phyloP scores from a whole-genome alignment of 1,140 invertebrate species.

The Megathymus violae region DNA sequence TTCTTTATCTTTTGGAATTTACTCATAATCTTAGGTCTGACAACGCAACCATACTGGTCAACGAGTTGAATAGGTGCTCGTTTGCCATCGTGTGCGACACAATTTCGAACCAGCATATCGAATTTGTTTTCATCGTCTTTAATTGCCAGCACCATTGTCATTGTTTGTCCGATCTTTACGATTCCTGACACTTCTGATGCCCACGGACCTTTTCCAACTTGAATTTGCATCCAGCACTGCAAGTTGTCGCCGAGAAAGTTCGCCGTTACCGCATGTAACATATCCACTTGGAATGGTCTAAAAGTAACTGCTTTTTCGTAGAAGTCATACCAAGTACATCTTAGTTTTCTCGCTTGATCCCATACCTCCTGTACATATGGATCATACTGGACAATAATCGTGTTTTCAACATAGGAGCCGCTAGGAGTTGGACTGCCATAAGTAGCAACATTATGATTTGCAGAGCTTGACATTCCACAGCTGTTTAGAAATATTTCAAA shows the following conservation, averaged over 20 bases:
- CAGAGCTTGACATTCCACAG: slow-evolving; percentile 95
- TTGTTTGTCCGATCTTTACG: slow-evolving; percentile 97
- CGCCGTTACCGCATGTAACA: slow-evolving; percentile 96
- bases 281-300: slow-evolving; percentile 96
- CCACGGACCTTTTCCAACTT: slow-evolving; percentile 97
- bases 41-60: slow-evolving; percentile 95
- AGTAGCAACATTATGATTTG: slow-evolving; percentile 91
- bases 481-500: slow-evolving; percentile 96
- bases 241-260: slow-evolving; percentile 97
- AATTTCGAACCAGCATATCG: slow-evolving; percentile 97
- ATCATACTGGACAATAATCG: slow-evolving; percentile 97
- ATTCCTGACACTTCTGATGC: slow-evolving; percentile 97
- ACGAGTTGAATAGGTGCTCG: slow-evolving; percentile 96
- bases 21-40: slow-evolving; percentile 96
- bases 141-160: slow-evolving; percentile 97
- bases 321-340: slow-evolving; percentile 97
- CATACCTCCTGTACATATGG: slow-evolving; percentile 96
- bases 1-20: slow-evolving; percentile 98
- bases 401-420: slow-evolving; percentile 97
- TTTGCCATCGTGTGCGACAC: slow-evolving; percentile 97
- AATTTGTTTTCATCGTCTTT: slow-evolving; percentile 98
- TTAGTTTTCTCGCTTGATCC: slow-evolving; percentile 92
- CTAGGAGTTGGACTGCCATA: slow-evolving; percentile 93
- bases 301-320: slow-evolving; percentile 97
- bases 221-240: slow-evolving; percentile 98